Evolutionary conservation across 2,113 vertebrate species (phyloP), one percentile per base, ranked within the genome.

Genomic region (Ctenodactylus gundi): DNA sequence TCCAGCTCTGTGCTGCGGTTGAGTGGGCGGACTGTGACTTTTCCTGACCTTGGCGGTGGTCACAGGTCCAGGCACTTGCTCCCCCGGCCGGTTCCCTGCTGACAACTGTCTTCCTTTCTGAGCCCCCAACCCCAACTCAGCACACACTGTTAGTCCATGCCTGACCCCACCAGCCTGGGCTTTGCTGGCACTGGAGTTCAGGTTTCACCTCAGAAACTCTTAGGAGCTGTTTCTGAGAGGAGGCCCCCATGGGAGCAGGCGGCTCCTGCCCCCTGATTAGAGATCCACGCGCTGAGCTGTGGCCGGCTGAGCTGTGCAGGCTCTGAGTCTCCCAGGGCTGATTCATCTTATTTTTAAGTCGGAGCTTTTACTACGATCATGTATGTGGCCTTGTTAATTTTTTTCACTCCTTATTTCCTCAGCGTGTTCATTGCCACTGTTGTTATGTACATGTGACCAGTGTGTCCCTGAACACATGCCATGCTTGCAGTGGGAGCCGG

Each of bases 141-240:
- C 41, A 49, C 65, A 8, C 36, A 25, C 90, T 90, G 90, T 53
- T 85, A 82, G 68, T 62, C 41, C 62, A 53, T 23, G 41, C 4
- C 4, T 18, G 7, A 46, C 29, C 27, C 3, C 39, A 2, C 4
- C 36, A 49, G 2, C 34, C 12, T 62, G 20, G 17, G 34, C 49
- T 86, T n/a, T 82, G 62, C 44, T 85, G 81, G 7, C 11, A 55
- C 34, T 29, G 62, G 21, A 44, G 34, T 91, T 94, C 34, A 31
- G 13, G 23, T 92, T 90, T 91, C 85, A 53, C 67, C 78, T 93
- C 83, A 67, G 87, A 89, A 86, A 60, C 6, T 83, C 55, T 64
- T 23, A 53, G n/a, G 8, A 83, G 7, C 21, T 90, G 14, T 67
- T 93, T 95, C 73, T 39, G n/a, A n/a, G n/a, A n/a, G n/a, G 76